Base-by-base conservation (phyloP, 2,888 invertebrate genomes). In the Dimorphilus gyrociliatus region DNA sequence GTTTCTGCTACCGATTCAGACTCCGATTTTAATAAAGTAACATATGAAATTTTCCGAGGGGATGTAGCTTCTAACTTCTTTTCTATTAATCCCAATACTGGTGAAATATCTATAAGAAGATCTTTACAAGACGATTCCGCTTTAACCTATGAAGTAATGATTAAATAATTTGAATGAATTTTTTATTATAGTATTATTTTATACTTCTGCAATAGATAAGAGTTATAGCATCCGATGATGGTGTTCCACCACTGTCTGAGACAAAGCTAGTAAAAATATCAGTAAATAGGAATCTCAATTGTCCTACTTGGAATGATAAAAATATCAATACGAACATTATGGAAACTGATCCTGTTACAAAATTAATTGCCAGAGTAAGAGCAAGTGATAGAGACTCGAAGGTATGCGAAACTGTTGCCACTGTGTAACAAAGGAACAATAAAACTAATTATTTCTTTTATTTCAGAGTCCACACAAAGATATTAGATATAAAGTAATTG, bases 1-100 rank as follows among this genome's bases (percentile, higher is more conserved):
- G 51, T 49, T 3, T 32, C 32, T 1, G 53, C 50, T 16, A 44
- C 37, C 16, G 46, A 47, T 34, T 35, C 33, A 25, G 48, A 49
- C 34, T 15, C 37, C 33, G 26, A 31, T 27, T 50, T 46, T 34
- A 48, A 48, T 10, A 36, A 38, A 32, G 37, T 53, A n/a, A 38
- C 32, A 1, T 50, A 48, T 33, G 36, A 37, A 5, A 48, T 53
- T 19, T 47, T 51, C 31, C 53, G 55, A 10, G 52, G 52, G 35
- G 43, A 45, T 23, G 42, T 47, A 2, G 50, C 47, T 2, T 45
- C 52, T 5, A 46, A 45, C 4, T 51, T 44, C 44, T 57, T 57
- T 34, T n/a, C 27, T 16, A 40, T 50, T 16, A 36, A 46, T 25
- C 28, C 32, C 5, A 17, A 19, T 2, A 40, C 34, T 21, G 50